Conservation (phyloP, 2,888 invertebrate genomes). For the Gymnosoma rotundatum region DNA sequence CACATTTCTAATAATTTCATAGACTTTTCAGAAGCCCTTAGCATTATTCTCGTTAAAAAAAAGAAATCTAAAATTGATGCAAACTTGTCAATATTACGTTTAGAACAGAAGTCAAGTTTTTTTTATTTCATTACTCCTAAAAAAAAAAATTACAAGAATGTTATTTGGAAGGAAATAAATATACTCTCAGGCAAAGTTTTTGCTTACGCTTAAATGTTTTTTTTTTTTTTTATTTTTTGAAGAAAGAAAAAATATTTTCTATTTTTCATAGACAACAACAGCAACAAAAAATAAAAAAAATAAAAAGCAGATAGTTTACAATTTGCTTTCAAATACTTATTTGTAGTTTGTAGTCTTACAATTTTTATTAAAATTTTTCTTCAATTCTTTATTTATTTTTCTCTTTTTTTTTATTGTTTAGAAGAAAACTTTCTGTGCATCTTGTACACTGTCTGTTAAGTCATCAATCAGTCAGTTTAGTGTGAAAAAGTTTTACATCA, state of each 20-base stretch:
- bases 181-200: neutral
- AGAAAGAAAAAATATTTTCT: slow-evolving; percentile 36
- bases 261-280: slow-evolving; percentile 3
- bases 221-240: too few relatives aligned
- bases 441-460: slow-evolving; percentile 50
- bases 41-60: neutral
- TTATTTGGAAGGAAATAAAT: neutral
- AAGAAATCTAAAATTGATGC: neutral
- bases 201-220: neutral
- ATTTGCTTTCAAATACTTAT: slow-evolving; percentile 38
- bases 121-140: neutral
- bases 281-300: slow-evolving; percentile 3
- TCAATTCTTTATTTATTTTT: neutral
- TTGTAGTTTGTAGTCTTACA: neutral
- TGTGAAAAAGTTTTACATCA: slow-evolving; percentile 78
- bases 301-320: slow-evolving; percentile 34
- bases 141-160: neutral
- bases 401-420: too few relatives aligned
- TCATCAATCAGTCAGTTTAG: slow-evolving; percentile 69
- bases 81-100: slow-evolving; percentile 26
- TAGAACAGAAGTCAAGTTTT: slow-evolving; percentile 11
- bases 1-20: too few relatives aligned
- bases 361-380: slow-evolving; percentile 5
- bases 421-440: neutral
- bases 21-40: neutral